Evolutionary conservation across 2,888 invertebrate genomes (phyloP).

Genomic region (Habrosyne pyritoides): DNA sequence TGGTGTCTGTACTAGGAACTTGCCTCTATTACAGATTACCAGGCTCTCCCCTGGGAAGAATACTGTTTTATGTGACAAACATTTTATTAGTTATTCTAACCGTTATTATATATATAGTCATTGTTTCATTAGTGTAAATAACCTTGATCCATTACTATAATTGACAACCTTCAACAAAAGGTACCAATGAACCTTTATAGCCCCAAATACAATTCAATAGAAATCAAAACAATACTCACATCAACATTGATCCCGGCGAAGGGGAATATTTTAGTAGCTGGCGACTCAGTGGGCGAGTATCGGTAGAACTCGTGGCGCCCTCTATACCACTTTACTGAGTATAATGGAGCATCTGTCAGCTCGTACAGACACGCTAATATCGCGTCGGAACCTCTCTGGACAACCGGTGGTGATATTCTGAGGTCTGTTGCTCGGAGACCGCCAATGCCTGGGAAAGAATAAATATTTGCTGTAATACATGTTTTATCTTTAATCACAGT

Average conservation of each 20-base stretch:
- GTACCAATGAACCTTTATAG: too few species aligned
- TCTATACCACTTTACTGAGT: slow-evolving; percentile 88
- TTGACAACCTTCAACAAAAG: too few species aligned
- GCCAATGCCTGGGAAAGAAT: slow-evolving; percentile 62
- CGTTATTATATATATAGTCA: too few species aligned
- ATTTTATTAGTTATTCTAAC: too few species aligned
- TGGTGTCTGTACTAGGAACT: too few species aligned
- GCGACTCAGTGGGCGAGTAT: slow-evolving; percentile 85
- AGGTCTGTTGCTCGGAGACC: slow-evolving; percentile 81
- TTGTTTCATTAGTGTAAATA: too few species aligned
- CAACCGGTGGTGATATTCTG: slow-evolving; percentile 84
- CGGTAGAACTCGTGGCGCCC: slow-evolving; percentile 88
- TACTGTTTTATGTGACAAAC: too few species aligned
- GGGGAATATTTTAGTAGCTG: slow-evolving; percentile 86
- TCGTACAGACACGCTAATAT: slow-evolving; percentile 85
- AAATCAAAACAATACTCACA: slow-evolving; percentile 74
- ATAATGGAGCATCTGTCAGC: slow-evolving; percentile 86
- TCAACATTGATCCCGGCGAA: slow-evolving; percentile 87
- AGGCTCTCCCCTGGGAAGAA: too few species aligned
- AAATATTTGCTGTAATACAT: background rate
- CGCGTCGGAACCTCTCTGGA: slow-evolving; percentile 84
- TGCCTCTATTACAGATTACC: too few species aligned
- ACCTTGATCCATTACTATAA: too few species aligned
- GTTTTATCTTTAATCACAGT: too few species aligned
- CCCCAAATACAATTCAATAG: too few species aligned